Conservation (phyloP, 2,797 vertebrate genomes). For the Spea hammondii region DNA sequence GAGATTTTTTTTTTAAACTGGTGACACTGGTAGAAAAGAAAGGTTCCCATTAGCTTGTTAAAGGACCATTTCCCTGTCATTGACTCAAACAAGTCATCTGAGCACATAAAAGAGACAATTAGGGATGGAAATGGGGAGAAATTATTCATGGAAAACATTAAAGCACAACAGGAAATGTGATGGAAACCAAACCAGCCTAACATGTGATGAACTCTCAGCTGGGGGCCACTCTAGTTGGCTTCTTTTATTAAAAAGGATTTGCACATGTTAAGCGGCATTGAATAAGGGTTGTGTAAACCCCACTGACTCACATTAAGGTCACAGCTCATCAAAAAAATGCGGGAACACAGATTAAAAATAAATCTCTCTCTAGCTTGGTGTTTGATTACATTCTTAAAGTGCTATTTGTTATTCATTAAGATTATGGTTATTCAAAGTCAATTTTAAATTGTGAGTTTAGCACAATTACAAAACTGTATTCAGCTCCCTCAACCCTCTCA, state of each 20-base stretch:
- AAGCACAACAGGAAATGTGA: constrained; percentile 43
- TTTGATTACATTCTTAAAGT: background rate
- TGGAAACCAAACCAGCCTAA: constrained; percentile 32
- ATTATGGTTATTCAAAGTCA: constrained; percentile 4
- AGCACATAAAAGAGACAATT: constrained; percentile 36
- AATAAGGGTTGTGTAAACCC: constrained; percentile 13
- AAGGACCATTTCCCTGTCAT: background rate
- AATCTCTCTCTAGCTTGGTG: background rate
- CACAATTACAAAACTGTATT: background rate
- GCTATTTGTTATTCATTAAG: constrained; percentile 25
- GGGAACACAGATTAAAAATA: constrained; percentile 10
- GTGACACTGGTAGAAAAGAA: no score
- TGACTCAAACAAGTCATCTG: constrained; percentile 6
- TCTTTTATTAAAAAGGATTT: constrained; percentile 18
- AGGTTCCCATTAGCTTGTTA: background rate
- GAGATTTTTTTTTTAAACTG: no score
- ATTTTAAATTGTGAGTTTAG: constrained; percentile 1
- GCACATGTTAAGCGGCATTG: constrained; percentile 16
- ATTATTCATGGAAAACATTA: constrained; percentile 52
- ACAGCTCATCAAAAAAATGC: constrained; percentile 21
- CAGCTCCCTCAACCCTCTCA: no score
- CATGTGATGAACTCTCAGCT: constrained; percentile 35
- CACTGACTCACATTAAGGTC: constrained; percentile 12
- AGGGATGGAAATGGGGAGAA: constrained; percentile 38
- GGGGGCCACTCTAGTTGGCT: background rate